Base-by-base conservation (phyloP, 2,888 invertebrate genomes). In the Schrankia costaestrigalis region DNA sequence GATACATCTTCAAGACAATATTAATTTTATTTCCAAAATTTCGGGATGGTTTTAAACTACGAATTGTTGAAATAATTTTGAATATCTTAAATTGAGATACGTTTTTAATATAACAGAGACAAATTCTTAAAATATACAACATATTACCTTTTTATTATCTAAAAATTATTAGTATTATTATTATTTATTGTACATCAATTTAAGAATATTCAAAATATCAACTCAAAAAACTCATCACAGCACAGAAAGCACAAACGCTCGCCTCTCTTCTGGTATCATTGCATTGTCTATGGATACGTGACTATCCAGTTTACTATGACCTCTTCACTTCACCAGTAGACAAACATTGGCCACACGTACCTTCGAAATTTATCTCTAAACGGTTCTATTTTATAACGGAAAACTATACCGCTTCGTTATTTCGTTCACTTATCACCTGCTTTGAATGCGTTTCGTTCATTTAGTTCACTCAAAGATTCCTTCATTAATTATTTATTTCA, bases 251-350 rank as follows among this genome's bases (percentile, higher is more conserved):
- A 24, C 24, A 7, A 8, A 40, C 35, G 31, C 35, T 41, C 54
- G 51, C 46, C 41, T 46, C 49, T 40, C 41, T 37, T 36, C n/a
- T 26, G 17, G 19, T 31, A 35, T 29, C 39, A 39, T 32, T 22
- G 35, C 25, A n/a, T 33, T 43, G 33, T 13, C 29, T 23, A 21
- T 19, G 24, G 23, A 15, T 11, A 18, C 1, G 28, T 28, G 22
- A 17, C 29, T 24, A 26, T 37, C 12, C 48, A 52, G 37, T 47
- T 56, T 45, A 51, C 49, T 26, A 62, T 56, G 66, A 67, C 63
- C 57, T 69, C 56, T 56, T 61, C 31, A 40, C 30, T 38, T 18
- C 19, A 50, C 11, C 25, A 19, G 18, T 52, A 31, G 38, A 22
- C 27, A 30, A 12, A 41, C 34, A 34, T 39, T 45, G 45, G 29